Percentiles rank a stretch among this genome's conserved stretches.
These are phyloP conservation scores for Caenorhabditis imperialis DNA, from an alignment of 2,888 invertebrate genomes.

Conservation along the genomic window DNA sequence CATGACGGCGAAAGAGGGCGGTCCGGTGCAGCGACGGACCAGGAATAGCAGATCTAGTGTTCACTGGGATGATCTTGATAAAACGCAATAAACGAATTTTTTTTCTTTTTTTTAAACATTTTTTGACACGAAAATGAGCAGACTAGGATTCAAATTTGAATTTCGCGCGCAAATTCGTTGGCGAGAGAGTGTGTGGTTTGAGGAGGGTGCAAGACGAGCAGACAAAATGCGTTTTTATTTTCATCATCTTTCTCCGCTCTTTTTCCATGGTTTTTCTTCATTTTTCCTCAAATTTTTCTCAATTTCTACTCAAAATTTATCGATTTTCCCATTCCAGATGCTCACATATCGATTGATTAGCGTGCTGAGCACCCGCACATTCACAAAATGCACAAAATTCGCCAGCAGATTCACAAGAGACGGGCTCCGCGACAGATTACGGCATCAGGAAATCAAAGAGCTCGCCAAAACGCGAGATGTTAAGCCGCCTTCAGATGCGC, in stretches of 20 bases:
- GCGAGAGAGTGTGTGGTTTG: no score
- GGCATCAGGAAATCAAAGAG: conserved; percentile 57
- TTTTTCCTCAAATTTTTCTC: no score
- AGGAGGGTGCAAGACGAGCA: no score
- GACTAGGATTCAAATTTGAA: background rate
- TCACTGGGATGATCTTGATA: conserved; percentile 30
- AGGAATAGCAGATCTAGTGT: conserved; percentile 12
- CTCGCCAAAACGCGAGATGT: conserved; percentile 40
- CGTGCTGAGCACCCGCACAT: conserved; percentile 27
- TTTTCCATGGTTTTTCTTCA: no score
- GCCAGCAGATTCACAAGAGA: conserved; percentile 56
- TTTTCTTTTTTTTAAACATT: background rate
- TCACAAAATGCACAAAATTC: conserved; percentile 40
- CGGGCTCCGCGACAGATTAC: conserved; percentile 51
- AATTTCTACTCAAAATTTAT: conserved; percentile 1
- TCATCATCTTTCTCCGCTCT: no score
- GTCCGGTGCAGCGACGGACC: background rate
- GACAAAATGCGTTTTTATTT: no score
- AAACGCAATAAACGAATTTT: conserved; percentile 25
- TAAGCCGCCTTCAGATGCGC: no score
- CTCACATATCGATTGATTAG: conserved; percentile 18
- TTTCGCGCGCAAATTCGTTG: no score
- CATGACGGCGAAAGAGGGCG: conserved; percentile 22
- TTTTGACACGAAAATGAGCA: background rate
- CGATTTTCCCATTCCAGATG: conserved; percentile 17